A percentile compares a stretch with the other conserved stretches of the same genome.
These are phyloP conservation scores for Diadegma fenestrale DNA, from an alignment of 2,888 invertebrate species.

Conservation along the genomic window DNA sequence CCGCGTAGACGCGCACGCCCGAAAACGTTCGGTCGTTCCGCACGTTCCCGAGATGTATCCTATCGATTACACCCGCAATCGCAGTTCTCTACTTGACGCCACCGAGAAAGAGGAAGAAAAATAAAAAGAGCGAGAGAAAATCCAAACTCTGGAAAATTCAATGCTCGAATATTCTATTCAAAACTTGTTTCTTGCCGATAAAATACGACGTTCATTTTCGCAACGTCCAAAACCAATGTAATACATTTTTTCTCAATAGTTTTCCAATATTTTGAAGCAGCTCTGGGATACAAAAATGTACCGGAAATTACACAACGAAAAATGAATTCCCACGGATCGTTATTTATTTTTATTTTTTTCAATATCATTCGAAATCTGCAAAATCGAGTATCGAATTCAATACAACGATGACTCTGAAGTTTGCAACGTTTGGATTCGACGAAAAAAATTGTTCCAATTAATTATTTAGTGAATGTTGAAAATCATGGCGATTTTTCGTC, in stretches of 20 bases:
- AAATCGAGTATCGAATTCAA: not conserved
- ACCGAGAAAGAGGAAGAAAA: not conserved
- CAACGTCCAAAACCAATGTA: not conserved
- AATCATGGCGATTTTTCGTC: too few relatives aligned
- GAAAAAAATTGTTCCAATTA: too few relatives aligned
- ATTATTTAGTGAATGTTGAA: too few relatives aligned
- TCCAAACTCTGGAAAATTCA: not conserved
- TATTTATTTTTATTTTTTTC: not conserved
- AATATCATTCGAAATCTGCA: not conserved
- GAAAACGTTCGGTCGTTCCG: slow-evolving; percentile 61
- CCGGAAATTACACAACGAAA: not conserved
- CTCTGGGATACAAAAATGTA: not conserved
- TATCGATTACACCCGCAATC: slow-evolving; percentile 66
- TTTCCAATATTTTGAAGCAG: not conserved
- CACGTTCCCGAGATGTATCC: slow-evolving; percentile 65
- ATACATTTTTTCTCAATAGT: not conserved
- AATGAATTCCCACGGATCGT: not conserved
- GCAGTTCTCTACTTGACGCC: slow-evolving; percentile 12
- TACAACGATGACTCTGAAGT: too few relatives aligned
- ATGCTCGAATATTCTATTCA: slow-evolving; percentile 20
- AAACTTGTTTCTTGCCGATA: not conserved
- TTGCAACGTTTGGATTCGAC: too few relatives aligned
- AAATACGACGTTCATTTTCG: not conserved
- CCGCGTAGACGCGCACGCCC: slow-evolving; percentile 53
- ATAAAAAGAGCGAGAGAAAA: not conserved